phyloP scores from a whole-genome alignment of 2,888 invertebrate species.

The Rapana venosa region DNA sequence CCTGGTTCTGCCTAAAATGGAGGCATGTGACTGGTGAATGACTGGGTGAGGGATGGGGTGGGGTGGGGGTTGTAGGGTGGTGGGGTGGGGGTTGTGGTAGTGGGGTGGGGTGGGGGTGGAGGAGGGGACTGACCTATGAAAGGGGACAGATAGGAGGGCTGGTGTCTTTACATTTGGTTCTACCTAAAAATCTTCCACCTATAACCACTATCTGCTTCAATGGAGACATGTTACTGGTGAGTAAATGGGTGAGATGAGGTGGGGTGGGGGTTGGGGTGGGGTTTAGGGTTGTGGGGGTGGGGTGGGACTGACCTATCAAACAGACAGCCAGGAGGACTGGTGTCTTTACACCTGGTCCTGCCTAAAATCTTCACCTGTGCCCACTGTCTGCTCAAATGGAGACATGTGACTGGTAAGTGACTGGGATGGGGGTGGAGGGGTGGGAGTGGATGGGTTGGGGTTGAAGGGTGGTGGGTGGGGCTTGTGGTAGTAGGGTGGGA shows the following conservation, averaged over 20 bases:
- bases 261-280: too few relatives aligned
- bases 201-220: slow-evolving; percentile 32
- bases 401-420: slow-evolving; percentile 34
- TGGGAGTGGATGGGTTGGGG: too few relatives aligned
- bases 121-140: too few relatives aligned
- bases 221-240: slow-evolving; percentile 39
- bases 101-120: not conserved
- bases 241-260: not conserved
- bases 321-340: slow-evolving; percentile 28
- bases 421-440: slow-evolving; percentile 35
- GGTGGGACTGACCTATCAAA: slow-evolving; percentile 23
- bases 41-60: slow-evolving; percentile 32
- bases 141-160: too few relatives aligned
- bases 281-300: slow-evolving; percentile 16
- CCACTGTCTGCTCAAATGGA: slow-evolving; percentile 39
- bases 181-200: slow-evolving; percentile 22
- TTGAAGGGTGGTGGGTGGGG: slow-evolving; percentile 8
- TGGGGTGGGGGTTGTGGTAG: not conserved
- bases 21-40: slow-evolving; percentile 38
- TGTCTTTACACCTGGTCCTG: slow-evolving; percentile 26
- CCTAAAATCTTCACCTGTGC: slow-evolving; percentile 14
- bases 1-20: slow-evolving; percentile 34
- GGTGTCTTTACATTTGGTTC: not conserved
- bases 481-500: slow-evolving; percentile 5
- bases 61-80: slow-evolving; percentile 9